Evolutionary conservation across 2,888 invertebrate species (phyloP), one percentile per base, ranked within the genome.

Genomic region (Muscina levida): DNA sequence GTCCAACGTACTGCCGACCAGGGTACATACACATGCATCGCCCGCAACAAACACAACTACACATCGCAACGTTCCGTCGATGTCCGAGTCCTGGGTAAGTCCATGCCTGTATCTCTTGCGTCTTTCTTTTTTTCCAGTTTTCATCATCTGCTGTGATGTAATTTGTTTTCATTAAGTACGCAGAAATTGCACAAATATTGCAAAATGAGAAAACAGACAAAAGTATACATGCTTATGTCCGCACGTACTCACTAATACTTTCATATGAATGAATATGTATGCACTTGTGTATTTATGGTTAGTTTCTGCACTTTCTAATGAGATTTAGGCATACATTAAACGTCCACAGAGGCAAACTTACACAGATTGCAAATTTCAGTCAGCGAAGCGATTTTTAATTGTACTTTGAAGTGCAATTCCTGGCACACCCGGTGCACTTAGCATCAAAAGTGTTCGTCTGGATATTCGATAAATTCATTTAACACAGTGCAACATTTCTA

Each of bases 11-110:
- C 93, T 26, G 95, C 95, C 83, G 97, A 97, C 88, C 95, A 95
- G 44, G 97, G 97, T n/a, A 95, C 95, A 2, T 97, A 97, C 90
- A 96, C 95, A 10, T 97, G 97, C 88, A 95, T 95, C 71, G 97
- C 97, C 0, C 93, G 94, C 76, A 97, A 97, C 89, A 92, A 95
- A 82, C 96, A 96, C 88, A 94, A 95, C 74, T 94, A 95, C 84
- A 94, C 95, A 0, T 95, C 96, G 10, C 93, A 95, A 82, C 91
- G 94, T 74, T 94, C 94, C 65, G 94, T 94, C 2, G 94, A 94
- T 86, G 93, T 95, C 19, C 94, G 94, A 90, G 94, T 95, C 86
- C 91, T 94, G 85, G 94, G 94, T 94, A 87, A 92, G 91, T 88
- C 44, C 62, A 42, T 51, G 24, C 48, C 31, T 66, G 56, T 26